Evolutionary conservation across 2,113 vertebrate species (phyloP).

Genomic region (Aegithalos caudatus): DNA sequence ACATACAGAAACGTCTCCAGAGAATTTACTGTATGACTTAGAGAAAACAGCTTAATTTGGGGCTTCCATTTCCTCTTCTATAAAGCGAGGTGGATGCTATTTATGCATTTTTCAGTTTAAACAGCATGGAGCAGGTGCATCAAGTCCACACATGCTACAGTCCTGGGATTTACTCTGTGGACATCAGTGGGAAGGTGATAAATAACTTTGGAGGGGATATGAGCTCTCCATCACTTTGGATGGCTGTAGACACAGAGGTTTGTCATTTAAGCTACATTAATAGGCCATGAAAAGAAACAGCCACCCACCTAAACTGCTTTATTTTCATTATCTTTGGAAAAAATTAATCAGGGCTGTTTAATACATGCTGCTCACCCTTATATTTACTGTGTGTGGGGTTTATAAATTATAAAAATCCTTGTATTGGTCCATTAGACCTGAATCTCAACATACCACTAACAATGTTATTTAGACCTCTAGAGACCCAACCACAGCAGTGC

Average conservation of each 20-base stretch:
- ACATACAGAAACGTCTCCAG: neutral
- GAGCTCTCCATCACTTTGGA: neutral
- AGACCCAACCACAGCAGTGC: neutral
- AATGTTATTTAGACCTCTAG: neutral
- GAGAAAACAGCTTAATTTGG: neutral
- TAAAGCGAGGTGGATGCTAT: neutral
- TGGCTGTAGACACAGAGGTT: accelerated
- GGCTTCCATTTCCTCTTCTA: slow-evolving; percentile 45
- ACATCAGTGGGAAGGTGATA: neutral
- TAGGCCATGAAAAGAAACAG: neutral
- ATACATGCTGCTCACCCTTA: accelerated
- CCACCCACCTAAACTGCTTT: neutral
- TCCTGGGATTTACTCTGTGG: neutral
- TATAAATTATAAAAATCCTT: neutral
- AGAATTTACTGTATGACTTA: neutral
- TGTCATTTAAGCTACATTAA: neutral
- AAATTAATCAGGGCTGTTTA: neutral
- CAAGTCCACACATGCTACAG: accelerated
- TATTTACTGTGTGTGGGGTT: neutral
- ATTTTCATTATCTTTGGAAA: neutral
- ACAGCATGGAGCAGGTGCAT: neutral
- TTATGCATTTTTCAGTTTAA: slow-evolving; percentile 39
- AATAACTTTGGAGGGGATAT: neutral
- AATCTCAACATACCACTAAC: neutral
- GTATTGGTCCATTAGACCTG: neutral